Evolutionary conservation across 2,888 invertebrate species (phyloP).

Genomic region (Caenorhabditis zanzibari): DNA sequence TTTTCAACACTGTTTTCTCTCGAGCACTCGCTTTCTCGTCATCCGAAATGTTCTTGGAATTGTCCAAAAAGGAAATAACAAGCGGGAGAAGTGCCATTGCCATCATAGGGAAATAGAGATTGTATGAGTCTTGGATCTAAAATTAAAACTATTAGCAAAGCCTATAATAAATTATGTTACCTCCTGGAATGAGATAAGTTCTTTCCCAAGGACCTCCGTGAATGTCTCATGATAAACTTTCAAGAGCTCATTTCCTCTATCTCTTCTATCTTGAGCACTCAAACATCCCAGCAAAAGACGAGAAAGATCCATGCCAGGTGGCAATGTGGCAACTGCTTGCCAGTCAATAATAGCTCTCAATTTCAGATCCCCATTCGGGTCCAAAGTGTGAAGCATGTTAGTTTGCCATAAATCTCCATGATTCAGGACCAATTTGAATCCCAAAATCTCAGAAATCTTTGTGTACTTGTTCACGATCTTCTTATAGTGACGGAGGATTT

Average conservation of each 20-base stretch:
- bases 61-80: not conserved
- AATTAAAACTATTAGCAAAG: not conserved
- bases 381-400: slow-evolving; percentile 28
- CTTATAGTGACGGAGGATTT: not conserved
- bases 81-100: slow-evolving; percentile 13
- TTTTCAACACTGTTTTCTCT: slow-evolving; percentile 1
- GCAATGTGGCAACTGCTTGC: slow-evolving; percentile 10
- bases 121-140: slow-evolving; percentile 28
- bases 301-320: slow-evolving; percentile 28
- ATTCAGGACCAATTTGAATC: slow-evolving; percentile 18
- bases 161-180: not conserved
- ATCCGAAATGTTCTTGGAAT: not conserved
- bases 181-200: slow-evolving; percentile 18
- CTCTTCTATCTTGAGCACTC: slow-evolving; percentile 16
- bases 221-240: slow-evolving; percentile 16
- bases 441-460: slow-evolving; percentile 11
- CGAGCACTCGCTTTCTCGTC: slow-evolving; percentile 2
- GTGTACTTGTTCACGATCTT: not conserved
- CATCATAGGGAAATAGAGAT: slow-evolving; percentile 19
- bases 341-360: slow-evolving; percentile 51
- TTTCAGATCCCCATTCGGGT: slow-evolving; percentile 25
- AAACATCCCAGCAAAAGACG: slow-evolving; percentile 34
- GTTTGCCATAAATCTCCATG: slow-evolving; percentile 56
- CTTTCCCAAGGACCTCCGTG: not conserved
- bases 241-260: slow-evolving; percentile 14